Conservation (phyloP, 2,888 invertebrate genomes). For the Rhingia campestris region DNA sequence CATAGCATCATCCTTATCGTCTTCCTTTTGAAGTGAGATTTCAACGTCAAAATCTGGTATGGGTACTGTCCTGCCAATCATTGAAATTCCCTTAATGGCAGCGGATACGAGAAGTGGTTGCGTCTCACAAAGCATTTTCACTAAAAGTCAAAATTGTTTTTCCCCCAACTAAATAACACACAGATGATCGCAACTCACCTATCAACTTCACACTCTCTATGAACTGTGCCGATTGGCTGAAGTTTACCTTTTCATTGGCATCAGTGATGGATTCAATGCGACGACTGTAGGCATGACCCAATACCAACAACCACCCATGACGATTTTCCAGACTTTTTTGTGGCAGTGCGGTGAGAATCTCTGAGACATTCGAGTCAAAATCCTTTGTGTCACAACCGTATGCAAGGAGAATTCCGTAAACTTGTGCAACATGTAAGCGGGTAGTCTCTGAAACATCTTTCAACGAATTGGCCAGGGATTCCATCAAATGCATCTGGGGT, state of each 20-base stretch:
- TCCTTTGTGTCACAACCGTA: slow-evolving; percentile 83
- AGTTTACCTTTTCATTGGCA: slow-evolving; percentile 79
- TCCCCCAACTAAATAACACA: background rate
- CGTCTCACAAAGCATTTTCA: slow-evolving; percentile 86
- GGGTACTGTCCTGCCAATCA: slow-evolving; percentile 87
- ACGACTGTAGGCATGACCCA: slow-evolving; percentile 88
- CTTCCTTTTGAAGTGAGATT: slow-evolving; percentile 77
- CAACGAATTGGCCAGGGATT: slow-evolving; percentile 83
- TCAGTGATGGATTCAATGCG: slow-evolving; percentile 84
- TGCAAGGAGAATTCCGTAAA: slow-evolving; percentile 89
- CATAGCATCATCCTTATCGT: slow-evolving; percentile 77
- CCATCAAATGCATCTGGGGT: slow-evolving; percentile 84
- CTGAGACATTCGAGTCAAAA: slow-evolving; percentile 83
- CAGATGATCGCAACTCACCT: slow-evolving; percentile 81
- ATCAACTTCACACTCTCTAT: slow-evolving; percentile 85
- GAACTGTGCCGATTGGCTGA: slow-evolving; percentile 85
- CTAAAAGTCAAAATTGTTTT: slow-evolving; percentile 82
- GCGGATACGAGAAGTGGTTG: slow-evolving; percentile 87
- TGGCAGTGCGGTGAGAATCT: slow-evolving; percentile 78
- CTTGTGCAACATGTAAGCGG: slow-evolving; percentile 88
- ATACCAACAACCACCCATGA: slow-evolving; percentile 89
- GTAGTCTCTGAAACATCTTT: slow-evolving; percentile 90
- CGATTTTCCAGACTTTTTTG: slow-evolving; percentile 85
- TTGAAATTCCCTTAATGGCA: slow-evolving; percentile 88
- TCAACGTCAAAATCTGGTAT: slow-evolving; percentile 85